These are phyloP conservation scores for Pantherophis alleghaniensis DNA, from an alignment of 2,797 vertebrate genomes.

Conservation along the genomic window DNA sequence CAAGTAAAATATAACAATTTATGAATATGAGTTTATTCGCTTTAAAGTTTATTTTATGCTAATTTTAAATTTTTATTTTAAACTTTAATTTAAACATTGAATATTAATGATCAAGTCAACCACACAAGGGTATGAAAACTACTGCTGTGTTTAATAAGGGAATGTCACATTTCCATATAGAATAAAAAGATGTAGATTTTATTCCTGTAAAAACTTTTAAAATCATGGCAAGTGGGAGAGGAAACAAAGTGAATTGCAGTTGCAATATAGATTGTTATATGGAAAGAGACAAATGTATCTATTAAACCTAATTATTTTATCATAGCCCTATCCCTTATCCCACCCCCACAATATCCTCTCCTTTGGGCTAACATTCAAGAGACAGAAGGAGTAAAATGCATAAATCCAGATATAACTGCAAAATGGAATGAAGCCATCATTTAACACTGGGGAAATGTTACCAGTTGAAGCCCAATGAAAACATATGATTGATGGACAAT, in stretches of 20 bases:
- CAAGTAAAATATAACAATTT: not conserved
- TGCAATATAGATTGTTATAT: slow-evolving; percentile 51
- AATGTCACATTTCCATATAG: not conserved
- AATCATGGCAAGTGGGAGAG: slow-evolving; percentile 31
- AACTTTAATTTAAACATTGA: not conserved
- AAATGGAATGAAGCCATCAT: slow-evolving; percentile 67
- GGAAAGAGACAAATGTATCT: slow-evolving; percentile 30
- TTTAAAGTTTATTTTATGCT: not conserved
- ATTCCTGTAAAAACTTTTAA: not conserved
- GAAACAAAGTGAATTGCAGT: slow-evolving; percentile 10
- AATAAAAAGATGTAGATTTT: not conserved
- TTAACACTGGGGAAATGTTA: slow-evolving; percentile 65
- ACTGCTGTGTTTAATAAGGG: not conserved
- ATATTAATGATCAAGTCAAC: not conserved
- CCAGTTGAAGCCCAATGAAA: slow-evolving; percentile 46
- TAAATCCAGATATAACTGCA: slow-evolving; percentile 33
- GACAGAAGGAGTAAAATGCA: slow-evolving; percentile 59
- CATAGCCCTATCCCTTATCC: slow-evolving; percentile 23
- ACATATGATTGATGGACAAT: slow-evolving; percentile 61
- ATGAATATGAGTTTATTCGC: not conserved
- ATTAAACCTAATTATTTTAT: slow-evolving; percentile 41
- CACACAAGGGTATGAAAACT: not conserved
- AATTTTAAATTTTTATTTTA: not conserved
- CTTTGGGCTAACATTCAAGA: slow-evolving; percentile 43
- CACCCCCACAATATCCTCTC: slow-evolving; percentile 24